Evolutionary conservation across 1,140 invertebrate species (phyloP), one percentile per base, ranked within the genome.

Genomic region (Leptinotarsa undecemlineata): DNA sequence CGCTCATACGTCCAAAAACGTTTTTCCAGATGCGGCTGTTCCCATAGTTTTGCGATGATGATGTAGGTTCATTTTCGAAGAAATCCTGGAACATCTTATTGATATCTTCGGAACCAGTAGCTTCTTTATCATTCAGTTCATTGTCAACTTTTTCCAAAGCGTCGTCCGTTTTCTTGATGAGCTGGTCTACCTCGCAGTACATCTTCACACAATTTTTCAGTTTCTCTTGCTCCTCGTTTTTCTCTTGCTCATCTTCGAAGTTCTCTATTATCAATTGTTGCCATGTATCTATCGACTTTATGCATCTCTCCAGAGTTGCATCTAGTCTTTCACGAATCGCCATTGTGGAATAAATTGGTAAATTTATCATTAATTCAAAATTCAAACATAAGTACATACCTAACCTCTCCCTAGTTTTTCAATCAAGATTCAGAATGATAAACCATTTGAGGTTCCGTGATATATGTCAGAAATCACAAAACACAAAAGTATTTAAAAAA

Each of bases 271-370:
- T 79, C 19, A 81, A 72, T 74, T 78, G 76, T 76, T 79, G 77
- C 73, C 78, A 81, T 8, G 74, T 75, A 74, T 75, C 76, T 76
- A 82, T 69, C 6, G 79, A 80, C 66, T 74, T 71, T 13, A 80
- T 17, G 68, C 80, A 80, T 68, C 68, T 75, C 19, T 77, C 74
- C 60, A 81, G 66, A 15, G 71, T 66, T 14, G 33, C 57, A 14
- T 73, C 71, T 20, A 75, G 72, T 72, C 70, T 74, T n/a, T 76
- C 74, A 17, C 47, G 23, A 72, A 74, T 48, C 21, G 77, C 57
- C 77, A 78, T 78, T 57, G 11, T 64, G 11, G 2, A 42, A 42
- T 42, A 11, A 42, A 42, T 11, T 42, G 8, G 33, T 42, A 11
- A 42, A 42, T 42, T 11, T 11, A 42, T 42, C 8, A 8, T 42